A percentile compares a stretch with the other conserved stretches of the same genome.
Evolutionary conservation across 2,888 invertebrate species (phyloP).

Genomic region (Sesia apiformis): DNA sequence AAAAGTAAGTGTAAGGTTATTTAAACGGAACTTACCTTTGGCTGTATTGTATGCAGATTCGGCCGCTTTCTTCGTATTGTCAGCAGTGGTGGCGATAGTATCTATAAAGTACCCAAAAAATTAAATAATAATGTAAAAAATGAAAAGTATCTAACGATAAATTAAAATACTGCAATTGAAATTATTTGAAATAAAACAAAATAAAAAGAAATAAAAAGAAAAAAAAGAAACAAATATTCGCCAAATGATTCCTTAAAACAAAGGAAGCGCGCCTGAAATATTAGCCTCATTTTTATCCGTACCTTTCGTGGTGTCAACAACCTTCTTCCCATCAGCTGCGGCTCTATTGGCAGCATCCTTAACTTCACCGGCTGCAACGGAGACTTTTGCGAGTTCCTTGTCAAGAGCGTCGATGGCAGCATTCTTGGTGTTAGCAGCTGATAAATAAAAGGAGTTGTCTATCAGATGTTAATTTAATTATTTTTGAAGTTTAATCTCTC

Average conservation of each 20-base stretch:
- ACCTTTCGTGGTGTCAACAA: slow-evolving; percentile 64
- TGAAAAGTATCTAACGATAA: background rate
- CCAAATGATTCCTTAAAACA: too few relatives aligned
- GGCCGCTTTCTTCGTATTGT: slow-evolving; percentile 62
- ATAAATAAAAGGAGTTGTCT: background rate
- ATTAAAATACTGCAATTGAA: background rate
- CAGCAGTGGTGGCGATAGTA: slow-evolving; percentile 51
- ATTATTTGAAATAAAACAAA: slow-evolving; percentile 3
- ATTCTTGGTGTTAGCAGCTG: slow-evolving; percentile 58
- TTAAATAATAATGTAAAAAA: slow-evolving; percentile 7
- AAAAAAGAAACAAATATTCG: slow-evolving; percentile 2
- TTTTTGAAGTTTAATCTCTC: too few relatives aligned
- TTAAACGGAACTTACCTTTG: slow-evolving; percentile 39
- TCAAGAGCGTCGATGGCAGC: slow-evolving; percentile 70
- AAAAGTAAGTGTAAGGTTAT: background rate
- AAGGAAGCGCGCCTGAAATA: background rate
- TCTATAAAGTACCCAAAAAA: slow-evolving; percentile 30
- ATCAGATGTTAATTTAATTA: too few relatives aligned
- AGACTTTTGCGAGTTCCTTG: slow-evolving; percentile 66
- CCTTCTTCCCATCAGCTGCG: slow-evolving; percentile 64
- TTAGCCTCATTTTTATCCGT: slow-evolving; percentile 1
- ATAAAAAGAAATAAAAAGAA: slow-evolving; percentile 3
- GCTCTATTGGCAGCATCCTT: slow-evolving; percentile 58
- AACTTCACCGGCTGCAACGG: slow-evolving; percentile 62
- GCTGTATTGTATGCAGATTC: slow-evolving; percentile 57